Percentiles rank a stretch among this genome's conserved stretches.
phyloP scores from a whole-genome alignment of 2,888 invertebrate species.

The Leptinotarsa rubiginosa region DNA sequence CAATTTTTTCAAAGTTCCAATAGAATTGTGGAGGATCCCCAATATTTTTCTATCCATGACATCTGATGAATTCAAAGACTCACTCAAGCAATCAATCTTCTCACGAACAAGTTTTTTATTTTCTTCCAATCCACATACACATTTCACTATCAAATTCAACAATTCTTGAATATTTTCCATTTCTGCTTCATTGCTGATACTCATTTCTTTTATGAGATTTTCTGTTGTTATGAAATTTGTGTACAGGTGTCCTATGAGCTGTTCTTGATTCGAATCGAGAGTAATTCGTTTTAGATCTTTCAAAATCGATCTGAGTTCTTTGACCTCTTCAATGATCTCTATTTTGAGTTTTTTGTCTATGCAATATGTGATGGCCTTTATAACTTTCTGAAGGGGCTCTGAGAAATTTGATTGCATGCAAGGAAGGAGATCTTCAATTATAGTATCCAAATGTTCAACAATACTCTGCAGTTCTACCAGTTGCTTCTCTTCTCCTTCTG shows the following conservation, averaged over 20 bases:
- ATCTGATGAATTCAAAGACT: not conserved
- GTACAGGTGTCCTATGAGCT: not conserved
- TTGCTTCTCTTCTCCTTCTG: not conserved
- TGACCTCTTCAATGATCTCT: conserved; percentile 5
- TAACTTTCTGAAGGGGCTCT: not conserved
- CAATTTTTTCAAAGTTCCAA: not conserved
- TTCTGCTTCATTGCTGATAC: not conserved
- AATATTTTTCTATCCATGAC: not conserved
- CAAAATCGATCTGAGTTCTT: not conserved
- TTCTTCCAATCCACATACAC: conserved; percentile 11
- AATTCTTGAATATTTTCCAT: conserved; percentile 18
- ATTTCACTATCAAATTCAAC: not conserved
- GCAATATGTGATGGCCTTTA: not conserved
- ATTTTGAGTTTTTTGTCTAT: conserved; percentile 1
- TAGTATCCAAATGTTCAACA: not conserved
- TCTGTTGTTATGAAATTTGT: not conserved
- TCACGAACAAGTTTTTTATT: not conserved
- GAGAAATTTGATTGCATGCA: not conserved
- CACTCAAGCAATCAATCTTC: not conserved
- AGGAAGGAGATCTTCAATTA: not conserved
- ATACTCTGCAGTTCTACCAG: not conserved
- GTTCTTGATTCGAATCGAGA: not conserved
- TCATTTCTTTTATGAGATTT: not conserved
- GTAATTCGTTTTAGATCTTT: conserved; percentile 14
- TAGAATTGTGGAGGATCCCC: not conserved